A percentile compares a stretch with the other conserved stretches of the same genome.
Evolutionary conservation across 2,888 invertebrate genomes (phyloP).

Genomic region (Limnephilus lunatus): DNA sequence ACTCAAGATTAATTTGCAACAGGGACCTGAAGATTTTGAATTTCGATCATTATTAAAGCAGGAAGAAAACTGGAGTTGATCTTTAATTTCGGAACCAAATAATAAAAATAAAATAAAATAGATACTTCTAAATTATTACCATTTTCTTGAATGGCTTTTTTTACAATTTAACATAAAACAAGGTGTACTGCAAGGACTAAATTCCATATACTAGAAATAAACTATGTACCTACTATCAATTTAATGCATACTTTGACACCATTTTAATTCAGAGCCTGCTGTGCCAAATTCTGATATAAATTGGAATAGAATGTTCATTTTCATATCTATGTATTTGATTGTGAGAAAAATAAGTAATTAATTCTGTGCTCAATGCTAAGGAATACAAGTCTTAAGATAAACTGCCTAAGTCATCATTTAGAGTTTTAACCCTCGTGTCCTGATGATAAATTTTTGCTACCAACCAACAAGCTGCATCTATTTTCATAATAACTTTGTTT

Average conservation of each 20-base stretch:
- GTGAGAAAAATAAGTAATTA: neutral
- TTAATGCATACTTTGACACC: neutral
- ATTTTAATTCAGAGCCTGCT: neutral
- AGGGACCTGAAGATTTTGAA: no score
- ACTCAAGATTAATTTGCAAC: no score
- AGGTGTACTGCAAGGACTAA: neutral
- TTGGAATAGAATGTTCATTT: neutral
- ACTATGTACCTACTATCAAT: neutral
- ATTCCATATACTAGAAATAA: neutral
- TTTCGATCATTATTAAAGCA: no score
- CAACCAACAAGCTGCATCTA: no score
- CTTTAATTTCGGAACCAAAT: no score
- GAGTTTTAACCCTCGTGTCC: no score
- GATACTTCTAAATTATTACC: neutral
- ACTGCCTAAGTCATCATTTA: no score
- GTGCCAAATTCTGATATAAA: neutral
- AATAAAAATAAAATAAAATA: no score
- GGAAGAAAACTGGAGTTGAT: no score
- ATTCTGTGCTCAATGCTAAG: neutral
- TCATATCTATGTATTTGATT: neutral
- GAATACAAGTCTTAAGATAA: neutral
- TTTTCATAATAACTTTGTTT: no score
- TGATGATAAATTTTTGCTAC: no score
- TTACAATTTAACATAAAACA: neutral
- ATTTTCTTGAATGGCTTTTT: neutral